Evolutionary conservation across 2,113 vertebrate species (phyloP).

Genomic region (Neodon shergylaensis): DNA sequence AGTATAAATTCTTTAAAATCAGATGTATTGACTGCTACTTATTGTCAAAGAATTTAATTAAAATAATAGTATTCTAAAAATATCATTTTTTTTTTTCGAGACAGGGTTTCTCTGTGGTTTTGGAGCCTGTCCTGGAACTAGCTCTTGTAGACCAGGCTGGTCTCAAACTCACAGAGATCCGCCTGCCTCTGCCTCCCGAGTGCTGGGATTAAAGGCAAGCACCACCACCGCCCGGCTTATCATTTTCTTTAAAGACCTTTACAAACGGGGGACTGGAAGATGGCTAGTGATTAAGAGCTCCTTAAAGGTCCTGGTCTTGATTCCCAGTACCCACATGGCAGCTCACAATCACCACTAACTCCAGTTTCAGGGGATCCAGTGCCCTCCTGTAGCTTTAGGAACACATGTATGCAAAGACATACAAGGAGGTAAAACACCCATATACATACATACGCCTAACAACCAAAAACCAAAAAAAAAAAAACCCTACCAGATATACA

Average conservation of each 20-base stretch:
- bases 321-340: not conserved
- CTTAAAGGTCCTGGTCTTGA: not conserved
- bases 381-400: not conserved
- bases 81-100: slow-evolving; percentile 9
- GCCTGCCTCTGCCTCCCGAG: too few relatives aligned
- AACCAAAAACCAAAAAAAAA: not conserved
- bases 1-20: slow-evolving; percentile 11
- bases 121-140: too few relatives aligned
- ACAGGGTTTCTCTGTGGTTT: too few relatives aligned
- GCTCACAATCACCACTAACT: not conserved
- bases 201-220: too few relatives aligned
- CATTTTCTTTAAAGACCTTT: not conserved
- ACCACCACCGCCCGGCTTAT: too few relatives aligned
- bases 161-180: too few relatives aligned
- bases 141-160: too few relatives aligned
- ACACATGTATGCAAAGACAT: not conserved
- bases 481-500: not conserved
- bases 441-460: not conserved
- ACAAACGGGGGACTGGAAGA: not conserved
- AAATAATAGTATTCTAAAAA: slow-evolving; percentile 31
- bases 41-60: slow-evolving; percentile 35
- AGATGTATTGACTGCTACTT: not conserved
- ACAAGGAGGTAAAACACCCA: not conserved
- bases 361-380: not conserved
- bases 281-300: not conserved